Base-by-base conservation (phyloP, 2,797 vertebrate species). In the Notolepis coatsorum region DNA sequence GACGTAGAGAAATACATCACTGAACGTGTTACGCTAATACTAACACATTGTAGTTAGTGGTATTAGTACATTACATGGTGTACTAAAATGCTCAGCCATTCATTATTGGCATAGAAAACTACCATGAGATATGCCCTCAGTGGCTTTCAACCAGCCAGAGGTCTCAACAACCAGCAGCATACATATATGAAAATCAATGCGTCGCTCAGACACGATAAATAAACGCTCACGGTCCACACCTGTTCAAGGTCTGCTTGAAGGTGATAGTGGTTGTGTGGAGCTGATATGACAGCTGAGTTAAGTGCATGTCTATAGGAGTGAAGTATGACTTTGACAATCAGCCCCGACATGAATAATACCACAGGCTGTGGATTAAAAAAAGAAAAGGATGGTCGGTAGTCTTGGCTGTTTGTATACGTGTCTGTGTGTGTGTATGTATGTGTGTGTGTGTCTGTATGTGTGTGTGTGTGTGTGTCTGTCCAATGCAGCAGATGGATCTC, bases 371-470 rank as follows among this genome's bases (percentile, higher is more conserved):
- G 62, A 69, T 67, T 7, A 58, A 46, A 51, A 8, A 20, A 20
- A 42, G 25, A 41, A 49, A 47, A 59, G 65, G 56, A 73, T 55
- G 31, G 66, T 52, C 47, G 42, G 51, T 31, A 45, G 73, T 70
- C 73, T 80, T 72, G 75, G 77, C 45, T 66, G 71, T 25, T 41
- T 64, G 47, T 79, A 71, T 58, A 35, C 55, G 33, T 79, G 51
- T 37, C 25, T 12, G 39, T 58, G 37, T 41, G 51, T 54, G 51
- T 5, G 35, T 27, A 13, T 39, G 12, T 12, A 10, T 31, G 39
- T n/a, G 17, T 17, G 24, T 9, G 38, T 52, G 33, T 79, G 51
- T 37, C 25, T 12, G 39, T 58, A 24, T 41, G 51, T 54, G 51
- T 5, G 35, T 27, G 18, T 39, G 12, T 12, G 17, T 31, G 39